phyloP scores from a whole-genome alignment of 2,888 invertebrate genomes.

The Scaeva pyrastri region DNA sequence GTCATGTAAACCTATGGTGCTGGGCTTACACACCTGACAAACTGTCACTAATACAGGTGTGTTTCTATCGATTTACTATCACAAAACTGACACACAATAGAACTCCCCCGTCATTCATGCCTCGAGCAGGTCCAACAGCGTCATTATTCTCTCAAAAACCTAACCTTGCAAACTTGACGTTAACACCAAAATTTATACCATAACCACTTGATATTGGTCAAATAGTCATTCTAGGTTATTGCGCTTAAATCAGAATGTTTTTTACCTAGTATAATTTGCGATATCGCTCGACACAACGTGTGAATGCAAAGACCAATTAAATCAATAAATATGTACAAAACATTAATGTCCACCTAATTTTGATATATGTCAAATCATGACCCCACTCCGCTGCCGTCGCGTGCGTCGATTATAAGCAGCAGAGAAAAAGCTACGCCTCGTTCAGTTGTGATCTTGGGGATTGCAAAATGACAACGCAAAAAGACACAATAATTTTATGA shows the following conservation, averaged over 20 bases:
- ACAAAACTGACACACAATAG: too few species aligned
- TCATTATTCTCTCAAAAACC: not conserved
- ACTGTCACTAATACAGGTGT: too few species aligned
- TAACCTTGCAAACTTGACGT: not conserved
- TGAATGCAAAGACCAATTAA: conserved; percentile 21
- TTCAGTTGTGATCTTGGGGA: not conserved
- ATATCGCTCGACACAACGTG: not conserved
- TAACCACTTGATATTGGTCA: not conserved
- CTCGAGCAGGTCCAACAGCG: too few species aligned
- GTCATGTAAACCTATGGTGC: too few species aligned
- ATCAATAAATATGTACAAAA: conserved; percentile 37
- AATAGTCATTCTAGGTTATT: not conserved
- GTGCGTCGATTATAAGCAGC: not conserved
- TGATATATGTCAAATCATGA: conserved; percentile 49
- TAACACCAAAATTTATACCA: not conserved
- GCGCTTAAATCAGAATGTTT: not conserved
- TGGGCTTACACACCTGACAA: too few species aligned
- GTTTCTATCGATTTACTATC: too few species aligned
- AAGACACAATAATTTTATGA: not conserved
- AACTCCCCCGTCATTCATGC: too few species aligned
- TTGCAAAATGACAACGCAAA: not conserved
- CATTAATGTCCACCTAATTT: conserved; percentile 70
- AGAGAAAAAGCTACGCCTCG: conserved; percentile 23
- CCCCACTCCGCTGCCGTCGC: not conserved
- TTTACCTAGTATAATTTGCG: not conserved